Evolutionary conservation across 53 echinoderm and acorn worm species (phyloP), one percentile per base, ranked within the genome.

Genomic region (Holothuria scabra): DNA sequence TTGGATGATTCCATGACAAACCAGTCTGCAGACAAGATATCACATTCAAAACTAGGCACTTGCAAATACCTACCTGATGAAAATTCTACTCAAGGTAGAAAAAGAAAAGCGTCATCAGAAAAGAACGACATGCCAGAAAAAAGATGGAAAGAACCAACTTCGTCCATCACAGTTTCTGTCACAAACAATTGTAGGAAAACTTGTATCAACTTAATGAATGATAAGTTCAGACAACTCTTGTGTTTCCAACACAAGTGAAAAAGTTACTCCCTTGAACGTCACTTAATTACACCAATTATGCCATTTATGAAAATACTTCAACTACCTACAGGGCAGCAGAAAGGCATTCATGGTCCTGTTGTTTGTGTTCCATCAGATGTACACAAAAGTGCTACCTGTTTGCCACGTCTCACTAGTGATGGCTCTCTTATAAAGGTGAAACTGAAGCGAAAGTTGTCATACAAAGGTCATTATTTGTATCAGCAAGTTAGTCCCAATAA

Each of bases 261-360:
- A 80, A 80, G 59, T 80, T 59, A 14, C 22, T 46, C 19, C 56
- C 57, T 88, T 38, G 67, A 88, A 31, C 80, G 83, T 8, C 88
- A 88, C 83, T 83, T 90, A 59, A 57, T 90, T n/a, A 76, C 76
- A 90, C 41, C 81, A 13, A 33, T 65, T 41, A 90, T 90, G 31
- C 90, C 90, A 9, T 90, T 90, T 32, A 91, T 91, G 91, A 87
- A 91, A 62, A 75, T 87, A 55, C 10, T 66, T 75, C 49, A 28
- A 2, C 67, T 91, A 33, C 91, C 91, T 9, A 87, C 69, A 86
- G 90, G 86, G 18, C 56, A 52, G 26, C 86, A 86, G 38, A 82
- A 84, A 56, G 60, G 87, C 13, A 49, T 91, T 12, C 79, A 84
- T 91, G 91, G 91, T 12, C 87, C 87, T 25, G 84, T 87, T 38